These are phyloP conservation scores for Pristionchus japonicus DNA, from an alignment of 2,888 invertebrate species.

Conservation along the genomic window DNA sequence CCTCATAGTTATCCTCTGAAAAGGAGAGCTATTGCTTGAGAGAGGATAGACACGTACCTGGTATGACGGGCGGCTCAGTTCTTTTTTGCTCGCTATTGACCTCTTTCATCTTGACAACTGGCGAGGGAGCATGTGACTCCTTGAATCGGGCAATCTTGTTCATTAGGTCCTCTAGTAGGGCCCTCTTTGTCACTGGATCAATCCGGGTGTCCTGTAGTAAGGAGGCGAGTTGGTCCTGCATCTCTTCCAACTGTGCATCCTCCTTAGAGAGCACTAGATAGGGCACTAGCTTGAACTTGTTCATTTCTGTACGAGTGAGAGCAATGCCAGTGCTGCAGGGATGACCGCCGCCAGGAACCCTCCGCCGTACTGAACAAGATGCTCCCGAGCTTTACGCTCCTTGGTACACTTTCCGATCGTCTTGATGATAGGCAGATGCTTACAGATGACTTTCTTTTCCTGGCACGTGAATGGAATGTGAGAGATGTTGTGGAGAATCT, in stretches of 20 bases:
- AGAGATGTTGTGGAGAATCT: neutral
- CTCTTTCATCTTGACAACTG: too few species aligned
- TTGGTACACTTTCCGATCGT: neutral
- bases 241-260: neutral
- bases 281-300: constrained; percentile 7
- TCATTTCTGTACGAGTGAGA: neutral
- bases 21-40: too few species aligned
- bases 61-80: too few species aligned
- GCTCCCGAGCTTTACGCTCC: neutral
- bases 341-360: neutral
- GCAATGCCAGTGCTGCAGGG: neutral
- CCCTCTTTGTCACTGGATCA: neutral
- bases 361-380: neutral
- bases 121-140: neutral
- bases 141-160: neutral
- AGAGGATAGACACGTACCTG: too few species aligned
- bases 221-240: neutral
- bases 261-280: neutral
- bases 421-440: neutral
- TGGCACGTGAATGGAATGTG: neutral
- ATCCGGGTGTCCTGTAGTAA: neutral
- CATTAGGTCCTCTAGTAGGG: neutral
- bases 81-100: too few species aligned
- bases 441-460: neutral
- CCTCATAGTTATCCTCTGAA: too few species aligned